Evolutionary conservation across 2,113 vertebrate genomes (phyloP).

Genomic region (Misgurnus anguillicaudatus): DNA sequence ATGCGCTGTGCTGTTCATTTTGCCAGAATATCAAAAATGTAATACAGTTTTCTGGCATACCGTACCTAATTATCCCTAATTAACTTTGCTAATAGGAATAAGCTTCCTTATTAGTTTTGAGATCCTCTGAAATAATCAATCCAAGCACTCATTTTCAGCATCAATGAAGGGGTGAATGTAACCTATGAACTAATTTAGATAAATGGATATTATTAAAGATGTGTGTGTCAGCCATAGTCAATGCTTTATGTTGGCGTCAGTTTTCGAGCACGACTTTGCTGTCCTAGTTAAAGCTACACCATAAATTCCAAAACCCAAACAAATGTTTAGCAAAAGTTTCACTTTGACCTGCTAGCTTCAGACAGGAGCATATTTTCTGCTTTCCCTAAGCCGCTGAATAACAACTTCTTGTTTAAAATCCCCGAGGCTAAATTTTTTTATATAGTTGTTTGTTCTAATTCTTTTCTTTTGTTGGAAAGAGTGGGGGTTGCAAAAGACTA

Average conservation of each 20-base stretch:
- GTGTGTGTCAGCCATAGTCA: neutral
- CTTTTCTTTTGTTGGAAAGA: conserved; percentile 22
- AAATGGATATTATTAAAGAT: conserved; percentile 26
- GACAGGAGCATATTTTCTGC: neutral
- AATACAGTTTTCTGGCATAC: conserved; percentile 6
- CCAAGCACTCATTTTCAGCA: conserved; percentile 9
- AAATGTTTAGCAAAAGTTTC: neutral
- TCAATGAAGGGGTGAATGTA: conserved; percentile 21
- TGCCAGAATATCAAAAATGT: neutral
- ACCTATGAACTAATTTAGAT: conserved; percentile 30
- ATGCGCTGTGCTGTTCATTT: neutral
- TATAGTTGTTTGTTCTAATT: conserved; percentile 11
- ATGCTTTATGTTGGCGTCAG: neutral
- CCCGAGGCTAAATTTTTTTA: conserved; percentile 29
- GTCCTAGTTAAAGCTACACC: neutral
- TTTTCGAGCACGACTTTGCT: neutral
- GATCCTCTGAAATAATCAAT: conserved; percentile 39
- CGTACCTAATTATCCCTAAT: conserved; percentile 38
- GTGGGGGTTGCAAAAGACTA: conserved; percentile 3
- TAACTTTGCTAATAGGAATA: conserved; percentile 42
- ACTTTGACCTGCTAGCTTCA: neutral
- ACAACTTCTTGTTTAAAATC: conserved; percentile 4
- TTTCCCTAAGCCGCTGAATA: conserved; percentile 14
- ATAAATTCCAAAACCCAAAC: neutral
- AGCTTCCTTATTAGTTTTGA: conserved; percentile 37